Evolutionary conservation across 1,140 invertebrate genomes (phyloP).

Genomic region (Manduca sexta): DNA sequence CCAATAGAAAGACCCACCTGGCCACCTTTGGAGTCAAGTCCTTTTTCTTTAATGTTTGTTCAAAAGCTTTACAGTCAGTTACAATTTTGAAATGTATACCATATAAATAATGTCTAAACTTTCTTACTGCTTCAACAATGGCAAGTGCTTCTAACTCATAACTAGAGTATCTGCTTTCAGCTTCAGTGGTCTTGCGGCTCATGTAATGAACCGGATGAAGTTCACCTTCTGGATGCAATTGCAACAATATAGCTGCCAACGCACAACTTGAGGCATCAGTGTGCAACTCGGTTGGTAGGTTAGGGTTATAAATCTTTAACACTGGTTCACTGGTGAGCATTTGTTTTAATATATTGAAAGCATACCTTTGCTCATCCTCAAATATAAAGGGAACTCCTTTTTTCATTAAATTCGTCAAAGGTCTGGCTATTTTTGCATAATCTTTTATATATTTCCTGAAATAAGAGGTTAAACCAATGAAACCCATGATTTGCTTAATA

Average conservation of each 20-base stretch:
- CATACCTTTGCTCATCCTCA: slow-evolving; percentile 13
- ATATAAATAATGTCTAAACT: slow-evolving; percentile 52
- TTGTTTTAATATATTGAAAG: slow-evolving; percentile 28
- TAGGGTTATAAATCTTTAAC: slow-evolving; percentile 12
- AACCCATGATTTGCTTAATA: slow-evolving; percentile 34
- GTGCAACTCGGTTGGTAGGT: slow-evolving; percentile 25
- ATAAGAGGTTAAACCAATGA: slow-evolving; percentile 30
- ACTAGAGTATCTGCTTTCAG: slow-evolving; percentile 31
- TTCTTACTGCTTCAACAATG: slow-evolving; percentile 22
- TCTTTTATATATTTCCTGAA: slow-evolving; percentile 33
- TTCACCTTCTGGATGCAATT: slow-evolving; percentile 22
- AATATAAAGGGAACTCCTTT: slow-evolving; percentile 17
- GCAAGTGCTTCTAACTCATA: slow-evolving; percentile 28
- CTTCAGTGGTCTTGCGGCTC: slow-evolving; percentile 29
- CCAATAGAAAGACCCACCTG: slow-evolving; percentile 31
- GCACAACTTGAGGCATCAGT: slow-evolving; percentile 27
- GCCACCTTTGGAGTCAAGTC: slow-evolving; percentile 44
- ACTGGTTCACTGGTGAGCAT: slow-evolving; percentile 29
- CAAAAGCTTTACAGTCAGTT: slow-evolving; percentile 48
- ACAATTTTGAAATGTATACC: slow-evolving; percentile 20
- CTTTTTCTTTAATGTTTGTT: slow-evolving; percentile 49
- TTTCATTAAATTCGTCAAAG: slow-evolving; percentile 17
- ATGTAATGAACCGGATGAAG: slow-evolving; percentile 34
- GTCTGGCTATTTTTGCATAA: slow-evolving; percentile 21
- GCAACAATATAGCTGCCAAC: slow-evolving; percentile 35